Conservation (phyloP, 2,888 invertebrate genomes). For the Chironomus tentans region DNA sequence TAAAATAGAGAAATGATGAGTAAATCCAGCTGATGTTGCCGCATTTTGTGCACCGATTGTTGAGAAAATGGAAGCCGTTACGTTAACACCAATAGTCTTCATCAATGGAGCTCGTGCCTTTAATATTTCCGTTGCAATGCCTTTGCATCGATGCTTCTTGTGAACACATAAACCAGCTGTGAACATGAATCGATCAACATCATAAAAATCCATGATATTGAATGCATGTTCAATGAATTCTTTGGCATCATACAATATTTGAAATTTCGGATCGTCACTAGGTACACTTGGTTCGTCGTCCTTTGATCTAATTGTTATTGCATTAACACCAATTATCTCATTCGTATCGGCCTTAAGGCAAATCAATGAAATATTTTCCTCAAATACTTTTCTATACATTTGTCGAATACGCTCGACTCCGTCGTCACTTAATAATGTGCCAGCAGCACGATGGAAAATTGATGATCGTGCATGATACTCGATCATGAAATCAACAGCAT, state of each 20-base stretch:
- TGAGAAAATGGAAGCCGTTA: neutral
- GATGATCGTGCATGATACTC: neutral
- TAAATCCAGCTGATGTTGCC: neutral
- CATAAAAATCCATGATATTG: neutral
- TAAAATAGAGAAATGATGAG: neutral
- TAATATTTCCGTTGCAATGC: neutral
- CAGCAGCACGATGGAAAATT: neutral
- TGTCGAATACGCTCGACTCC: neutral
- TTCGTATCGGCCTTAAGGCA: neutral
- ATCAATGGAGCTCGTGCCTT: neutral
- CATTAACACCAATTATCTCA: conserved; percentile 1
- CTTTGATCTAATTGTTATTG: neutral
- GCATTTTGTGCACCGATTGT: neutral
- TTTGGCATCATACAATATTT: neutral
- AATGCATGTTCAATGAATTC: neutral
- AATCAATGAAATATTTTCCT: neutral
- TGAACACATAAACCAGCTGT: neutral
- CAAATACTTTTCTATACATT: neutral
- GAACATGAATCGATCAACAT: neutral
- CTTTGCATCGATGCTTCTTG: neutral
- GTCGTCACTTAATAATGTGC: neutral
- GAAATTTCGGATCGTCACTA: conserved; percentile 1
- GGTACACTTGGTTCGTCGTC: neutral
- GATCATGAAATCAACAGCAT: conserved; percentile 14
- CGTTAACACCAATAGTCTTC: neutral